phyloP scores from a whole-genome alignment of 2,888 invertebrate species.

The Celastrina argiolus region DNA sequence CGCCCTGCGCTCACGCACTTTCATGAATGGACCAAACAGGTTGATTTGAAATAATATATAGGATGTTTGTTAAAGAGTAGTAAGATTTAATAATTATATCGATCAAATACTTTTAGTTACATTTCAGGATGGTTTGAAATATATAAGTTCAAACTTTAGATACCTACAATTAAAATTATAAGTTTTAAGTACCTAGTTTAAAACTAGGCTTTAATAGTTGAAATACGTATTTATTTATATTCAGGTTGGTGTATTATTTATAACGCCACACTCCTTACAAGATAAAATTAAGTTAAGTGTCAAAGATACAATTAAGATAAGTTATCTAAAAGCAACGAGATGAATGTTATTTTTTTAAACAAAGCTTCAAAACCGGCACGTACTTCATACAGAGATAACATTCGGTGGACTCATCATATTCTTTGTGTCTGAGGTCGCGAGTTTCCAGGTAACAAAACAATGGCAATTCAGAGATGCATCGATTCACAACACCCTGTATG shows the following conservation, averaged over 20 bases:
- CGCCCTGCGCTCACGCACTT: slow-evolving; percentile 78
- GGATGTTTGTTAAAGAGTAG: slow-evolving; percentile 41
- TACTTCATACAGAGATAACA: not conserved
- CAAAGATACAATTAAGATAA: too few species aligned
- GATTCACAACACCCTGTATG: slow-evolving; percentile 54
- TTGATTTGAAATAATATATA: slow-evolving; percentile 67
- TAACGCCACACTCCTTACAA: too few species aligned
- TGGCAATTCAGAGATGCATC: slow-evolving; percentile 28
- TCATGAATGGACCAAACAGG: slow-evolving; percentile 78
- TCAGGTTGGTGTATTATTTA: too few species aligned
- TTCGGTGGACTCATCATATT: slow-evolving; percentile 49
- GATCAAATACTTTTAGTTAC: too few species aligned
- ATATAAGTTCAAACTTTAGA: too few species aligned
- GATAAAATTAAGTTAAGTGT: too few species aligned
- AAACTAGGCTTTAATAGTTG: too few species aligned
- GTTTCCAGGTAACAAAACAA: slow-evolving; percentile 41
- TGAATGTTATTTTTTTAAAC: not conserved
- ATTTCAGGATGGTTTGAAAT: too few species aligned
- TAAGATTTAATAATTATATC: not conserved
- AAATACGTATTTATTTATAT: too few species aligned
- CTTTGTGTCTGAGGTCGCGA: slow-evolving; percentile 55
- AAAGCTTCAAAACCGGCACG: not conserved
- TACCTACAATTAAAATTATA: too few species aligned
- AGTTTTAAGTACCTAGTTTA: too few species aligned
- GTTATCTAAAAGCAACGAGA: too few species aligned